A percentile compares a stretch with the other conserved stretches of the same genome.
Conservation (phyloP, 2,888 invertebrate genomes). For the Thera britannica region DNA sequence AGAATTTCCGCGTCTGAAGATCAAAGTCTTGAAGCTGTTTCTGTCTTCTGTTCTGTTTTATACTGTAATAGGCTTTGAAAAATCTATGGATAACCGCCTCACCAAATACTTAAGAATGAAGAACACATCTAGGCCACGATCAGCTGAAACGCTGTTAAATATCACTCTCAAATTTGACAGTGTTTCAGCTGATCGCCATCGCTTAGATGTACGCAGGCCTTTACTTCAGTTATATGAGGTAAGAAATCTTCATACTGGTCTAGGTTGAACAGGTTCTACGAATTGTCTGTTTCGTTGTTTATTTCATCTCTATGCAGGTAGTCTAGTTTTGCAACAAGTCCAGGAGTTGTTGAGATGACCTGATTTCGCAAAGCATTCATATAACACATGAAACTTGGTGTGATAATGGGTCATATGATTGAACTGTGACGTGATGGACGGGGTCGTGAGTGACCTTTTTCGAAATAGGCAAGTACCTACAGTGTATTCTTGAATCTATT, state of each 20-base stretch:
- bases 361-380: conserved; percentile 19
- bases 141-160: too few species aligned
- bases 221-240: not conserved
- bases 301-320: conserved; percentile 11
- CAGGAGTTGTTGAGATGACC: conserved; percentile 14
- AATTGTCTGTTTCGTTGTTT: conserved; percentile 28
- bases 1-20: too few species aligned
- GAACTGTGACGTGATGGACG: conserved; percentile 14
- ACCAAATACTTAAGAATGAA: too few species aligned
- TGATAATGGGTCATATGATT: conserved; percentile 10
- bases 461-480: not conserved
- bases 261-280: conserved; percentile 22
- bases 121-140: too few species aligned
- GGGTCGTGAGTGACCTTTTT: conserved; percentile 7
- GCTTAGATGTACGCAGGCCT: too few species aligned
- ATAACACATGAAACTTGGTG: conserved; percentile 12
- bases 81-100: too few species aligned
- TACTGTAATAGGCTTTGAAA: too few species aligned
- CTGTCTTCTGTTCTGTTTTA: too few species aligned
- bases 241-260: conserved; percentile 18
- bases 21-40: too few species aligned
- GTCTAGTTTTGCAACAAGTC: conserved; percentile 17
- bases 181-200: too few species aligned
- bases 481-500: too few species aligned
- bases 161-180: too few species aligned